Percentiles rank a stretch among this genome's conserved stretches.
Conservation (phyloP, 1,140 invertebrate genomes). For the Drosophila malerkotliana region DNA sequence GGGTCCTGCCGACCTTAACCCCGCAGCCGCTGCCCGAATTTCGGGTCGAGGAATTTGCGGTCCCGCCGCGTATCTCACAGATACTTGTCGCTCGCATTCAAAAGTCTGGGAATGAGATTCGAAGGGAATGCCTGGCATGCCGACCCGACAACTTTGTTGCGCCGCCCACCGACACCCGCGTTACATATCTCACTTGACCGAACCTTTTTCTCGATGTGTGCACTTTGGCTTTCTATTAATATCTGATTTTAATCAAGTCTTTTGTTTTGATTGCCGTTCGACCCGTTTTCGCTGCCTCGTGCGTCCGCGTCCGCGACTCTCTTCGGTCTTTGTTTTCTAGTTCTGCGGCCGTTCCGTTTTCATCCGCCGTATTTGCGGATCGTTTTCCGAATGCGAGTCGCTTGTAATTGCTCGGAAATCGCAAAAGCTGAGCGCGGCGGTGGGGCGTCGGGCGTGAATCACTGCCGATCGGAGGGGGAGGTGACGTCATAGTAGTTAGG, state of each 20-base stretch:
- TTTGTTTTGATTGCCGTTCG: constrained; percentile 40
- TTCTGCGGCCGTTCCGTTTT: constrained; percentile 21
- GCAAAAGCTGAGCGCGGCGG: constrained; percentile 6
- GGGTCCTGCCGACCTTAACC: constrained; percentile 3
- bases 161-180: constrained; percentile 1
- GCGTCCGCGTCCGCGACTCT: constrained; percentile 4
- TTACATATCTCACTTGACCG: constrained; percentile 23
- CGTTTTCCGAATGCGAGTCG: constrained; percentile 5
- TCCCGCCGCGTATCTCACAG: not conserved
- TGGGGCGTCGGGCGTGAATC: not conserved
- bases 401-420: constrained; percentile 29
- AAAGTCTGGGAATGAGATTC: not conserved
- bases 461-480: not conserved
- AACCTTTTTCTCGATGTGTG: constrained; percentile 31
- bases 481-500: not conserved
- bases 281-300: constrained; percentile 29
- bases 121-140: no score
- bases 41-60: not conserved
- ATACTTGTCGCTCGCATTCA: not conserved
- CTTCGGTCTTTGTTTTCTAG: constrained; percentile 5
- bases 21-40: not conserved
- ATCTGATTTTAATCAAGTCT: constrained; percentile 33
- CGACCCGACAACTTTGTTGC: constrained; percentile 26
- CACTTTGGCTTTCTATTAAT: constrained; percentile 30
- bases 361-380: constrained; percentile 12